Percentiles rank a stretch among this genome's conserved stretches.
Evolutionary conservation across 2,888 invertebrate species (phyloP).

Genomic region (Glyphotaelius pellucidus): DNA sequence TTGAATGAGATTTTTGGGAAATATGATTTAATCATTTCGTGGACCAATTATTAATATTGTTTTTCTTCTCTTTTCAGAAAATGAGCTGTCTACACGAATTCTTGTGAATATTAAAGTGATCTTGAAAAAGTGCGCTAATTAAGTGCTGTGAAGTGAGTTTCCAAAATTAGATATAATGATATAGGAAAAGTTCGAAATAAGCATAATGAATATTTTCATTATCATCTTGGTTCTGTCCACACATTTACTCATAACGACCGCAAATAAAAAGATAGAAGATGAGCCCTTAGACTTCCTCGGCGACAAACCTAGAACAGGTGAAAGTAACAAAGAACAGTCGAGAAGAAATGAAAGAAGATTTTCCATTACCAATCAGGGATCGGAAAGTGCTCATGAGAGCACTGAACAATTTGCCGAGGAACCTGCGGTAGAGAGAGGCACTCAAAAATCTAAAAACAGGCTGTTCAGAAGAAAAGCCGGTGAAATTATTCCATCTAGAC

Average conservation of each 20-base stretch:
- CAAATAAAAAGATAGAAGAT: slow-evolving; percentile 36
- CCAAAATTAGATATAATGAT: neutral
- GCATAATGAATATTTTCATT: slow-evolving; percentile 52
- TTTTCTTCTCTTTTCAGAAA: slow-evolving; percentile 25
- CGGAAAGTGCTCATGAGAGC: slow-evolving; percentile 65
- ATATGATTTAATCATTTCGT: neutral
- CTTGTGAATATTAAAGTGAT: neutral
- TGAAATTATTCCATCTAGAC: slow-evolving; percentile 56
- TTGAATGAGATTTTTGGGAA: neutral
- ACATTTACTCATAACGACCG: slow-evolving; percentile 48
- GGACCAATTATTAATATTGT: neutral
- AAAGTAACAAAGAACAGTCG: slow-evolving; percentile 16
- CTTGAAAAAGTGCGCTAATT: neutral
- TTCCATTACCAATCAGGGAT: slow-evolving; percentile 57
- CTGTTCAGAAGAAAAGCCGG: slow-evolving; percentile 63
- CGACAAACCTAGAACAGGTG: slow-evolving; percentile 22
- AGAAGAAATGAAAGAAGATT: slow-evolving; percentile 52
- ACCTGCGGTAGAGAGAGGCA: slow-evolving; percentile 28
- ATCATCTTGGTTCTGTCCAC: slow-evolving; percentile 53
- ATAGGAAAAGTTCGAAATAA: neutral
- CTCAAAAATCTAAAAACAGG: slow-evolving; percentile 59
- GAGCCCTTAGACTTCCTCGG: slow-evolving; percentile 20
- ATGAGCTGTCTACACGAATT: slow-evolving; percentile 2
- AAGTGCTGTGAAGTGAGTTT: neutral
- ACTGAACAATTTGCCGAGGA: slow-evolving; percentile 55